Evolutionary conservation across 2,113 vertebrate species (phyloP).

Genomic region (Phalacrocorax carbo): DNA sequence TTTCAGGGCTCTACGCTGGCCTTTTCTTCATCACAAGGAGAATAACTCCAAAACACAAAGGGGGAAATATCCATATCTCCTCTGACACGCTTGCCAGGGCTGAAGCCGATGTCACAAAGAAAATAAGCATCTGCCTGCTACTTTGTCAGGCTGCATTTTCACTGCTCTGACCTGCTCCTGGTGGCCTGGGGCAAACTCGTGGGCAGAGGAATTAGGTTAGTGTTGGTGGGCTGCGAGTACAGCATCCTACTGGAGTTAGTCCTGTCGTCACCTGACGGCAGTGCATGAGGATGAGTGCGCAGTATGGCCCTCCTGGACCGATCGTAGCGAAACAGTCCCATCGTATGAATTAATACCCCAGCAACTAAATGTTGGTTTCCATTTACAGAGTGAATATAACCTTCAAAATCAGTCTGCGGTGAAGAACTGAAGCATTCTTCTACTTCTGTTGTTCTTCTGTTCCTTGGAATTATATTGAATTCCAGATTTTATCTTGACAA

Average conservation of each 20-base stretch:
- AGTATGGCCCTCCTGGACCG: rapidly evolving
- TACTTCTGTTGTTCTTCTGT: not conserved
- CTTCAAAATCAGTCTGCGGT: not conserved
- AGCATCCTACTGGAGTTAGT: not conserved
- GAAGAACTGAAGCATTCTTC: not conserved
- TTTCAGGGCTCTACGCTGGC: not conserved
- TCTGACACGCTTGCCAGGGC: not conserved
- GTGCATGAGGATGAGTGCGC: rapidly evolving
- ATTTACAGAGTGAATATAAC: not conserved
- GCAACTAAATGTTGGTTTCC: not conserved
- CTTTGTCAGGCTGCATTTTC: not conserved
- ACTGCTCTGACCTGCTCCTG: not conserved
- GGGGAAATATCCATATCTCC: not conserved
- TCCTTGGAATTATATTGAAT: not conserved
- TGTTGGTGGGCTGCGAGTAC: not conserved
- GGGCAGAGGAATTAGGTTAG: not conserved
- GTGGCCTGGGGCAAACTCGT: too few species aligned
- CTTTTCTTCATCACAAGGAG: not conserved
- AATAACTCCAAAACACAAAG: not conserved
- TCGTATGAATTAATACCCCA: rapidly evolving
- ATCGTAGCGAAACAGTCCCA: not conserved
- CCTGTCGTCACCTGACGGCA: not conserved
- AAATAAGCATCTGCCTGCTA: not conserved
- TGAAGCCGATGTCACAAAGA: not conserved
- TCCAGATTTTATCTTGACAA: not conserved